phyloP scores from a whole-genome alignment of 2,888 invertebrate genomes.

The Parasteatoda lunata region DNA sequence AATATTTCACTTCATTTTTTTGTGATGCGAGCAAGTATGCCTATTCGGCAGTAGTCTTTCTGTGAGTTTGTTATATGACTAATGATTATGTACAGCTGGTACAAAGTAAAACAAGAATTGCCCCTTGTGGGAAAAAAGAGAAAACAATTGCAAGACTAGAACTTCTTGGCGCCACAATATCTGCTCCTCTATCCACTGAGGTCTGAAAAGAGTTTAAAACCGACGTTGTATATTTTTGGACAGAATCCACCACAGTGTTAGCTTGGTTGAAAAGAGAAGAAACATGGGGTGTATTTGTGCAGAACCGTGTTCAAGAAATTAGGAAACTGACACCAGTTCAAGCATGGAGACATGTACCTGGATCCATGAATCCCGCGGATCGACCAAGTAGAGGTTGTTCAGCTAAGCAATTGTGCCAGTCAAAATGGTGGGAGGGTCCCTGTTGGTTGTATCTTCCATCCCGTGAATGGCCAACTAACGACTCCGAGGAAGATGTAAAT shows the following conservation, averaged over 20 bases:
- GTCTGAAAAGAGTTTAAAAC: neutral
- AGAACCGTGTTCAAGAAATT: conserved; percentile 13
- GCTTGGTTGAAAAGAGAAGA: neutral
- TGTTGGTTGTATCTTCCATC: neutral
- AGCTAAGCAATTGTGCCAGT: neutral
- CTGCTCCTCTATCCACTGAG: neutral
- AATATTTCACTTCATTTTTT: conserved; percentile 13
- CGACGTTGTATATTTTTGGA: neutral
- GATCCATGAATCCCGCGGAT: neutral
- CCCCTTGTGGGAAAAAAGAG: conserved; percentile 2
- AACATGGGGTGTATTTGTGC: conserved; percentile 1
- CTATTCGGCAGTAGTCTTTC: conserved; percentile 3
- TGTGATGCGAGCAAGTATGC: conserved; percentile 11
- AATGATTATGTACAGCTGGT: neutral
- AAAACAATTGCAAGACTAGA: neutral
- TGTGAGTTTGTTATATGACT: neutral
- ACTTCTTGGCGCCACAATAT: conserved; percentile 18
- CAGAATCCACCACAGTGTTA: neutral
- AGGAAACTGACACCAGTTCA: neutral
- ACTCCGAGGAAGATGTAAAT: neutral
- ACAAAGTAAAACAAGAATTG: conserved; percentile 10
- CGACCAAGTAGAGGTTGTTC: neutral
- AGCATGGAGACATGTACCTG: neutral
- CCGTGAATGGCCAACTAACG: neutral
- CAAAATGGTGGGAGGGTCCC: neutral